Evolutionary conservation across 2,888 invertebrate genomes (phyloP).

Genomic region (Zygogramma bicolorata): DNA sequence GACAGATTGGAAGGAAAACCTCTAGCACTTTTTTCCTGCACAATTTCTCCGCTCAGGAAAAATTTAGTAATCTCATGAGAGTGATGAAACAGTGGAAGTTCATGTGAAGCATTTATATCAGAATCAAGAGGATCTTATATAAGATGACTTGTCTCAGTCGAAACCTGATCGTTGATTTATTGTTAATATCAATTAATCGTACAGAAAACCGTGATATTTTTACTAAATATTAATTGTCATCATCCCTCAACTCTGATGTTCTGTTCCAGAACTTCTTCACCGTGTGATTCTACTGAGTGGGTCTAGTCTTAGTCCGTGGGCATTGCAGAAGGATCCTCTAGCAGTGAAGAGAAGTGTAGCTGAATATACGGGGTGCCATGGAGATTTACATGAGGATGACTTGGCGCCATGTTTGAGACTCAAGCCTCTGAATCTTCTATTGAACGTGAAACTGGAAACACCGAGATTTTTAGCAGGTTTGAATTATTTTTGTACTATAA

Average conservation of each 20-base stretch:
- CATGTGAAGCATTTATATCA: too few relatives aligned
- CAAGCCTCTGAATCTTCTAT: constrained; percentile 80
- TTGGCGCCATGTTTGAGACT: constrained; percentile 86
- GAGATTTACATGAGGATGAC: constrained; percentile 84
- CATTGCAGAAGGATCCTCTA: constrained; percentile 86
- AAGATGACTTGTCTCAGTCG: too few relatives aligned
- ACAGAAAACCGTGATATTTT: too few relatives aligned
- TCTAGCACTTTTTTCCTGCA: too few relatives aligned
- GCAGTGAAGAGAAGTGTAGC: constrained; percentile 85
- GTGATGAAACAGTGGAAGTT: too few relatives aligned
- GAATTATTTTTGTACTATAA: not conserved
- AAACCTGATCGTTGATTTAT: too few relatives aligned
- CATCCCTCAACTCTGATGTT: not conserved
- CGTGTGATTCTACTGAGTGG: constrained; percentile 91
- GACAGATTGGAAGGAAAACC: too few relatives aligned
- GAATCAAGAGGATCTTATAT: too few relatives aligned
- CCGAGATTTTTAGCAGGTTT: constrained; percentile 82
- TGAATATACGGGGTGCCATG: constrained; percentile 86
- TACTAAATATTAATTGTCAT: not conserved
- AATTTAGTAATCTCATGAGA: too few relatives aligned
- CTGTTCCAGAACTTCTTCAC: constrained; percentile 82
- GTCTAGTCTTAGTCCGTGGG: constrained; percentile 92
- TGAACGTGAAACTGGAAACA: constrained; percentile 81
- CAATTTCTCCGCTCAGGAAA: too few relatives aligned
- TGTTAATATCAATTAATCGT: too few relatives aligned